Base-by-base conservation (phyloP, 2,888 invertebrate genomes). In the Serripes groenlandicus region DNA sequence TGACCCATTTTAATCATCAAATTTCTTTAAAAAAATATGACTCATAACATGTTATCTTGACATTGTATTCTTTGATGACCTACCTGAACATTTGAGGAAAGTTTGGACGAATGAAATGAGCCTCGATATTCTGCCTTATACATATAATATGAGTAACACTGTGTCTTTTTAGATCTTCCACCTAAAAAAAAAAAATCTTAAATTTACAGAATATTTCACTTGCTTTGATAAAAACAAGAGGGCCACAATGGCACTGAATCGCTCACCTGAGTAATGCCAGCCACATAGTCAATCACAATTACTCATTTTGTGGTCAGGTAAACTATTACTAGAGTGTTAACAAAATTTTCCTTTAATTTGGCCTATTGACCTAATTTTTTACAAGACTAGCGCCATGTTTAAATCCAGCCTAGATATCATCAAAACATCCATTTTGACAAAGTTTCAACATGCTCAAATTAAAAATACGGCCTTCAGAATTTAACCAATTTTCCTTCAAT, bases 71-170 rank as follows among this genome's bases (percentile, higher is more conserved):
- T 42, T 42, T 42, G 9, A 11, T 11, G 9, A 42, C 42, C 18
- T 11, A 96, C 95, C 95, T 95, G 92, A 96, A 96, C 78, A 94
- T 93, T 75, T 96, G 95, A 2, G 95, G 96, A 91, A 96, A 96
- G 92, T 96, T 96, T 52, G 97, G 96, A 85, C 95, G 95, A 81
- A 96, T 96, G 91, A 96, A 95, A 91, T 96, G 95, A 28, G 96
- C 96, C 94, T 97, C 97, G 71, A 96, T 94, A 66, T 95, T 95
- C 88, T 96, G 96, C 75, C 97, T 94, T 28, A 97, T 96, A 93
- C 97, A 97, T 71, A 97, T 95, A 86, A 97, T 96, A 90, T 97
- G 96, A 35, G 96, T 96, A 83, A 97, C 96, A 7, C 96, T 96
- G 89, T 95, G 94, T 58, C 95, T 95, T 73, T 95, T 87, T 74